Percentiles rank a stretch among this genome's conserved stretches.
phyloP scores from a whole-genome alignment of 2,888 invertebrate genomes.

The Emesis furor region DNA sequence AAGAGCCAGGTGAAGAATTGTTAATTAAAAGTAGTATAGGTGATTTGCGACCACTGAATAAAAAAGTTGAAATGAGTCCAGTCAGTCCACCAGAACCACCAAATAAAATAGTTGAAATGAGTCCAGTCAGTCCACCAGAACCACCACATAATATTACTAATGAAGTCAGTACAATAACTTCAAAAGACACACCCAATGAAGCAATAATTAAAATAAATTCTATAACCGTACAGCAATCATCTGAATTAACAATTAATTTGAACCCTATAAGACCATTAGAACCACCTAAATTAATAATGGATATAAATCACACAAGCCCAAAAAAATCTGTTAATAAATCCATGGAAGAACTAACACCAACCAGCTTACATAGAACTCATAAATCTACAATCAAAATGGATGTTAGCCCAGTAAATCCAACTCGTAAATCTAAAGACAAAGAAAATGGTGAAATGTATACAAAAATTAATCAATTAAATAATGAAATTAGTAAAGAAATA shows the following conservation, averaged over 20 bases:
- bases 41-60: too few species aligned
- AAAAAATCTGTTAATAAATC: background rate
- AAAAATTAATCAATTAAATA: background rate
- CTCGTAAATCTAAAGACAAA: background rate
- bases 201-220: background rate
- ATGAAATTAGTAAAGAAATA: conserved; percentile 2
- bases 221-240: background rate
- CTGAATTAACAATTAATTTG: background rate
- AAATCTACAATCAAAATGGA: background rate
- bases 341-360: background rate
- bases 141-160: background rate
- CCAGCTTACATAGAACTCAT: background rate
- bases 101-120: background rate
- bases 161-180: background rate
- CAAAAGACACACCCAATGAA: background rate
- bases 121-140: background rate
- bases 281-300: background rate
- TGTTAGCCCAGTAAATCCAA: background rate
- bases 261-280: background rate
- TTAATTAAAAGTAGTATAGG: background rate
- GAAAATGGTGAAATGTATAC: background rate
- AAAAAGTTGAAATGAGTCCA: background rate
- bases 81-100: background rate
- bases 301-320: background rate
- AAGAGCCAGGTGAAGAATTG: background rate